Evolutionary conservation across 2,797 vertebrate species (phyloP), one percentile per base, ranked within the genome.

Genomic region (Enoplosus armatus): DNA sequence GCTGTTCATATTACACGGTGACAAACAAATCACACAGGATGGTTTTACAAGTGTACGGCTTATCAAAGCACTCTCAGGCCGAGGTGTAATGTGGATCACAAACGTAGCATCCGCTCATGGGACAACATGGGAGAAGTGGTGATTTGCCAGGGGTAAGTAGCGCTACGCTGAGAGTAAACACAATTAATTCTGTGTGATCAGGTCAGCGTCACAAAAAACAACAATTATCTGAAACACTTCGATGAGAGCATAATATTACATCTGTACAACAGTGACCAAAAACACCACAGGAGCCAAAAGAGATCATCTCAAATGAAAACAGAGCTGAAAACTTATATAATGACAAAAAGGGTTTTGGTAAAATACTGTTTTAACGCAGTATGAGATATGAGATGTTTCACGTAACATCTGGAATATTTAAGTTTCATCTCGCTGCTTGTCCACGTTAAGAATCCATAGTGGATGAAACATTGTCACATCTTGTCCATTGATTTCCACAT

Each of bases 31-130:
- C 72, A 80, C 33, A 54, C 45, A 7, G 72, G 61, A 33, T 65
- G 8, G 26, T 67, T 88, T 87, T 58, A 85, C 78, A 77, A 72
- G 59, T 43, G 47, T 41, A 1, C 26, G 15, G 27, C 51, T 78
- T 50, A 74, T 75, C 61, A 50, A 62, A 71, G 64, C 16, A 7
- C 50, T 65, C 31, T 37, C 31, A 50, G 74, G 55, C 41, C 33
- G 35, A 6, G 50, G 35, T 47, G 4, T 29, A 37, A 63, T 47
- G 45, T 47, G 47, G 37, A 79, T 18, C 12, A 39, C 50, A 45
- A 53, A 56, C 24, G 11, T 1, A 39, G 48, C 31, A 50, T 47
- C 24, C 10, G 22, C 41, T 47, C 41, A 47, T n/a, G n/a, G n/a
- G n/a, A n/a, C n/a, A n/a, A 62, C 39, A 35, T 39, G 39, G n/a